phyloP scores from a whole-genome alignment of 2,113 vertebrate species.

The Hemichromis elongatus region DNA sequence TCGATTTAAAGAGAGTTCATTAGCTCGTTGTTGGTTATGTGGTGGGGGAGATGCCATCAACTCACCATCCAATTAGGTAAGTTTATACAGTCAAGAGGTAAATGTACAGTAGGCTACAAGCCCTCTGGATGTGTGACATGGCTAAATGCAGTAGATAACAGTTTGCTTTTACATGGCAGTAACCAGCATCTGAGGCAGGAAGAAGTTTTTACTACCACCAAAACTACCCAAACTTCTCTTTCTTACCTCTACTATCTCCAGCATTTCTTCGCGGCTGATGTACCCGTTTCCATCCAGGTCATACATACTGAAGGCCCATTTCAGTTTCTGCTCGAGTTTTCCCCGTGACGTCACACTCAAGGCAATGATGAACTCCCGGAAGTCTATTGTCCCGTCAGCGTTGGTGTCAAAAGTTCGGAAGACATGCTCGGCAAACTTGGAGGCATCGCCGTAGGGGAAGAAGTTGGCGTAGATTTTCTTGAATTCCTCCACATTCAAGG shows the following conservation, averaged over 20 bases:
- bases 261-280: slow-evolving; percentile 98
- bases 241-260: slow-evolving; percentile 95
- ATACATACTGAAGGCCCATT: slow-evolving; percentile 99
- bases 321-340: slow-evolving; percentile 98
- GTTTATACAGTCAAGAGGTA: neutral
- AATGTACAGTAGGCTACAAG: neutral
- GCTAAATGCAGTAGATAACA: neutral
- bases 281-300: slow-evolving; percentile 98
- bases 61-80: neutral
- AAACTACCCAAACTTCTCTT: neutral
- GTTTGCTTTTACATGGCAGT: neutral
- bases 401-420: slow-evolving; percentile 99
- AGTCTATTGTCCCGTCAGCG: slow-evolving; percentile 94
- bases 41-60: neutral
- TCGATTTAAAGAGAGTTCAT: neutral
- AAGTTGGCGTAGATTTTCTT: slow-evolving; percentile 99
- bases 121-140: neutral
- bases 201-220: neutral
- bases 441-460: slow-evolving; percentile 96
- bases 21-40: neutral
- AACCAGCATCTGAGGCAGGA: neutral
- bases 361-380: slow-evolving; percentile 99
- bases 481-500: slow-evolving; percentile 97
- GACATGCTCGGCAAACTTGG: slow-evolving; percentile 97
- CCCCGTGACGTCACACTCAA: slow-evolving; percentile 96